Conservation (phyloP, 2,888 invertebrate species). For the Tetragnatha montana region DNA sequence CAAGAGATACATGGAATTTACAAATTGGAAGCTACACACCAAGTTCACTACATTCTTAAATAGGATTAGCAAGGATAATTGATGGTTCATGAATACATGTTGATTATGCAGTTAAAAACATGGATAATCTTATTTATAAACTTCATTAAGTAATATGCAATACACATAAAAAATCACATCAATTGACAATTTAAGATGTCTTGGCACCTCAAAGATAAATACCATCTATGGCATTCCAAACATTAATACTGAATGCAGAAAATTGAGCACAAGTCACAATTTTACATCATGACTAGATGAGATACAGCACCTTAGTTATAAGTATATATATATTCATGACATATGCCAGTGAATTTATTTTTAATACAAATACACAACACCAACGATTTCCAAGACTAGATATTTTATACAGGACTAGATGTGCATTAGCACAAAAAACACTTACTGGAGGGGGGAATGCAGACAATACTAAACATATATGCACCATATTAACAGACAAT, state of each 20-base stretch:
- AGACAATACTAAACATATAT: background rate
- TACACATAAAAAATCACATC: conserved; percentile 17
- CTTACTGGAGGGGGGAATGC: background rate
- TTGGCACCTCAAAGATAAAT: conserved; percentile 33
- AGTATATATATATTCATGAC: conserved; percentile 3
- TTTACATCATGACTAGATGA: conserved; percentile 54
- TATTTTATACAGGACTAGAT: background rate
- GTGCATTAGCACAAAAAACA: background rate
- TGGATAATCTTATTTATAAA: background rate
- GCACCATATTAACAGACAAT: background rate
- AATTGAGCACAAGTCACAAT: conserved; percentile 66
- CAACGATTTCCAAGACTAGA: background rate
- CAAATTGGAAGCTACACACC: background rate
- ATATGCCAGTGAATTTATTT: background rate
- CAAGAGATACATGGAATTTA: background rate
- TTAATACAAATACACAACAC: background rate
- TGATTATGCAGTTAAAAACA: conserved; percentile 38
- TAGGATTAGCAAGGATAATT: background rate
- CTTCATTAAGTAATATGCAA: conserved; percentile 26
- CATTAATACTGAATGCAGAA: conserved; percentile 46
- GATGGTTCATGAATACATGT: background rate
- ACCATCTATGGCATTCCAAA: conserved; percentile 34
- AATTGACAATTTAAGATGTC: background rate
- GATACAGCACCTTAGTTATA: conserved; percentile 47
- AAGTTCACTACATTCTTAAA: background rate